Percentiles rank a stretch among this genome's conserved stretches.
Conservation (phyloP, 1,140 invertebrate species). For the Conus betulinus region DNA sequence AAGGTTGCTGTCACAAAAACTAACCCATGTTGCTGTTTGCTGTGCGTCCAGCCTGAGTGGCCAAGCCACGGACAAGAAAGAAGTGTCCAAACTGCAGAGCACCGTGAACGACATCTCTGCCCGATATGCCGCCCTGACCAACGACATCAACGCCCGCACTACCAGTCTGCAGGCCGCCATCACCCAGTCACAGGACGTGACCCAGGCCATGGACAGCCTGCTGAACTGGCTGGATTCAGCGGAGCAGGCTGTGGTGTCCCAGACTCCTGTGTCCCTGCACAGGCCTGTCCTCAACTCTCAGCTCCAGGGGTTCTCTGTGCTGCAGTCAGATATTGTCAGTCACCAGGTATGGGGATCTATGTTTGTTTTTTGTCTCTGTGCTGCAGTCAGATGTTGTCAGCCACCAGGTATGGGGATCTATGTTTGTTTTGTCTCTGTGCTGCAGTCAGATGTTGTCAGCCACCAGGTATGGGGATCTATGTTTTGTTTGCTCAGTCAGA, state of each 20-base stretch:
- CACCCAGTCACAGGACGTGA: conserved; percentile 94
- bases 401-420: no score
- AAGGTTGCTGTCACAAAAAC: no score
- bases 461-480: no score
- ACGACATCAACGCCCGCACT: conserved; percentile 66
- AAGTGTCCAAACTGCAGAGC: conserved; percentile 86
- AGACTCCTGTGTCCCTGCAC: conserved; percentile 89
- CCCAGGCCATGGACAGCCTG: conserved; percentile 92
- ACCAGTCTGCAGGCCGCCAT: conserved; percentile 83
- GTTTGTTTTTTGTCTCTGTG: no score
- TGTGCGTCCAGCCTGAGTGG: conserved; percentile 15
- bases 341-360: conserved; percentile 80
- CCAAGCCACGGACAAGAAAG: conserved; percentile 69
- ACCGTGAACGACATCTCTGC: conserved; percentile 87
- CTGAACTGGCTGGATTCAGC: conserved; percentile 89
- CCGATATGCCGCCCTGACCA: conserved; percentile 83
- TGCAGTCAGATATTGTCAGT: conserved; percentile 89
- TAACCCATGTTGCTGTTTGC: no score
- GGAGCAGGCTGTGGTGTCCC: conserved; percentile 84
- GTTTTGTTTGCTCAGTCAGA: no score
- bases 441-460: no score
- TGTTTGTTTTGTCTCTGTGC: no score
- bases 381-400: no score
- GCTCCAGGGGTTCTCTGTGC: conserved; percentile 86
- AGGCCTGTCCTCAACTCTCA: conserved; percentile 94